These are phyloP conservation scores for Gisinianus flammeolus DNA, from an alignment of 2,888 invertebrate species.

Conservation along the genomic window DNA sequence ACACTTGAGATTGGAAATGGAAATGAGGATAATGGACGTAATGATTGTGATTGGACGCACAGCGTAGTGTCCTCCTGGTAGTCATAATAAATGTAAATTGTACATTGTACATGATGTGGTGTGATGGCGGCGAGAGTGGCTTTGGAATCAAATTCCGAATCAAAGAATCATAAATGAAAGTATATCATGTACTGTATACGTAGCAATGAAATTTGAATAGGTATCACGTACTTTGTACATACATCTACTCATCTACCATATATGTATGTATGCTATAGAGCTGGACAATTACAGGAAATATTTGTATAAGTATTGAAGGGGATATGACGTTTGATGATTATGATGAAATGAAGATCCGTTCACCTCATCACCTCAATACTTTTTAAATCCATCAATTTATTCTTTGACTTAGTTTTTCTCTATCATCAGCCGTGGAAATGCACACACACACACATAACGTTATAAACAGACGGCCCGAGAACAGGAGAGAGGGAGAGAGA, in stretches of 20 bases:
- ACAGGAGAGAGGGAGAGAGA: neutral
- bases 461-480: neutral
- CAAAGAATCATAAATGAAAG: no score
- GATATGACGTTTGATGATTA: neutral
- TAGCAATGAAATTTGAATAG: neutral
- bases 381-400: constrained; percentile 12
- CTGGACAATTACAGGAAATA: neutral
- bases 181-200: no score
- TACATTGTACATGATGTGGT: neutral
- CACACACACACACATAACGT: neutral
- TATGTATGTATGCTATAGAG: neutral
- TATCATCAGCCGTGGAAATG: neutral
- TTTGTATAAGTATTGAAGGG: neutral
- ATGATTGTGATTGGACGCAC: neutral
- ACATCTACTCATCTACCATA: no score
- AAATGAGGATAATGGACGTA: neutral
- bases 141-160: no score
- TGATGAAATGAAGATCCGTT: neutral
- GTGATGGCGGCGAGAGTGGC: no score
- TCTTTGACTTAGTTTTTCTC: constrained; percentile 11
- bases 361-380: constrained; percentile 16
- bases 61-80: neutral
- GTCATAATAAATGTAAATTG: neutral
- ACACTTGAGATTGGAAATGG: neutral
- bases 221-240: no score